phyloP scores from a whole-genome alignment of 1,140 invertebrate genomes.

The silkworm (Bombyx mori) region ASM3026992v2 NC_085108.1:6949001-6949500 shows the following conservation, averaged over 20 bases:
- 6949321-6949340: slow-evolving; percentile 37
- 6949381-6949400: slow-evolving; percentile 45
- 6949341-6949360: slow-evolving; percentile 56
- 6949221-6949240: slow-evolving; percentile 35
- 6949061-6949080: slow-evolving; percentile 64
- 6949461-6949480: slow-evolving; percentile 29
- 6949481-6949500: slow-evolving; percentile 37
- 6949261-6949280: slow-evolving; percentile 63
- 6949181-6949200: slow-evolving; percentile 48
- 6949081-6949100: slow-evolving; percentile 56
- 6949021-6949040: slow-evolving; percentile 63
- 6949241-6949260: slow-evolving; percentile 47
- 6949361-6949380: slow-evolving; percentile 51
- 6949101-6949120: slow-evolving; percentile 47
- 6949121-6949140: slow-evolving; percentile 52
- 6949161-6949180: slow-evolving; percentile 50
- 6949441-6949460: slow-evolving; percentile 37
- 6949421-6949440: slow-evolving; percentile 37
- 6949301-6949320: slow-evolving; percentile 40
- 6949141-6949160: slow-evolving; percentile 48
- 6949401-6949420: slow-evolving; percentile 36
- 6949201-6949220: slow-evolving; percentile 40
- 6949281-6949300: slow-evolving; percentile 39
- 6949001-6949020: slow-evolving; percentile 52
- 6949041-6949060: slow-evolving; percentile 61